A percentile compares a stretch with the other conserved stretches of the same genome.
Evolutionary conservation across 2,113 vertebrate species (phyloP).

Genomic region (Peucedramus taeniatus): DNA sequence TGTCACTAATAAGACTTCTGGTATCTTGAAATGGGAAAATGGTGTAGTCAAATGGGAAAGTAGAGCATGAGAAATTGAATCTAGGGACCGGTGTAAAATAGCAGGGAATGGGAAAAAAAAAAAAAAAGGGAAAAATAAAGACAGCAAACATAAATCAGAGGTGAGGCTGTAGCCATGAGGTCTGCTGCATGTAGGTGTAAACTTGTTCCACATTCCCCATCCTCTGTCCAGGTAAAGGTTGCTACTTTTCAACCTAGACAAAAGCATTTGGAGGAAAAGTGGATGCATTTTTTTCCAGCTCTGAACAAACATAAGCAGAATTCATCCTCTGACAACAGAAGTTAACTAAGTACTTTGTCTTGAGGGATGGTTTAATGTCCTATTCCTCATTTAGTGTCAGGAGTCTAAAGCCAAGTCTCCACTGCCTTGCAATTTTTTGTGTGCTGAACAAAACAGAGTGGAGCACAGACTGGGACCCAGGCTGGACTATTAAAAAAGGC

Average conservation of each 20-base stretch:
- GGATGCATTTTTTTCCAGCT: background rate
- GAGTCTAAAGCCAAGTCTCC: background rate
- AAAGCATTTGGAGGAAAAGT: background rate
- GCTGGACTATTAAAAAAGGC: background rate
- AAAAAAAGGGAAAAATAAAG: conserved; percentile 9
- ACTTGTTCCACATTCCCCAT: background rate
- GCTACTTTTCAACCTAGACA: background rate
- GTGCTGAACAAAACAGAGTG: background rate
- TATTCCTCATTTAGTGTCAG: background rate
- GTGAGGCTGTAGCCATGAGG: background rate
- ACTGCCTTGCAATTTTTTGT: background rate
- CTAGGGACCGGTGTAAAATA: background rate
- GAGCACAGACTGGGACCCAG: background rate
- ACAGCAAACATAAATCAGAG: background rate
- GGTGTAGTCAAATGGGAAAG: background rate
- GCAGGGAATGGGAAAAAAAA: conserved; percentile 30
- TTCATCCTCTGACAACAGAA: background rate
- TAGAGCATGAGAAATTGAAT: conserved; percentile 26
- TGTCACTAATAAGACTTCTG: background rate
- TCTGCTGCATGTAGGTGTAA: background rate
- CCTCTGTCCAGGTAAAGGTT: background rate
- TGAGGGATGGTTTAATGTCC: background rate
- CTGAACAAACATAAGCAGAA: background rate
- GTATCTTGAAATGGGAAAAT: background rate
- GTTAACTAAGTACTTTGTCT: background rate